A percentile compares a stretch with the other conserved stretches of the same genome.
These are phyloP conservation scores for Drepana arcuata DNA, from an alignment of 1,140 invertebrate genomes.

Conservation along the genomic window DNA sequence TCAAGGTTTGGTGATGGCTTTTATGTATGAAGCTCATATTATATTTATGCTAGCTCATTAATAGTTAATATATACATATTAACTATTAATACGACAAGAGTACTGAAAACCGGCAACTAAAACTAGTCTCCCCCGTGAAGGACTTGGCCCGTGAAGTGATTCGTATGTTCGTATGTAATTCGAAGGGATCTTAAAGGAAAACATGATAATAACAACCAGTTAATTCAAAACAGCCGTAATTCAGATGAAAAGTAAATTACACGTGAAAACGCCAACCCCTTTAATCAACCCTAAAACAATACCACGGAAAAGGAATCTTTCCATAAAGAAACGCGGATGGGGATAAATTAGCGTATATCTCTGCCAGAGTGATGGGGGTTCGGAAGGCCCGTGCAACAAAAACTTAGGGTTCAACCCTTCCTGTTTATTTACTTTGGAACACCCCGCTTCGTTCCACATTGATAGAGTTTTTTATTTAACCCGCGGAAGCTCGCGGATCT, in stretches of 20 bases:
- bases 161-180: background rate
- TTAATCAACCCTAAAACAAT: conserved; percentile 38
- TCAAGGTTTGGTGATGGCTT: no score
- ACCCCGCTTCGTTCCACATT: conserved; percentile 24
- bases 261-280: conserved; percentile 2
- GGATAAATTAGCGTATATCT: conserved; percentile 57
- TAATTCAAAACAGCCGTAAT: background rate
- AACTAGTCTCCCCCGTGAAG: background rate
- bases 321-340: conserved; percentile 51
- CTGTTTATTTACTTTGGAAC: conserved; percentile 36
- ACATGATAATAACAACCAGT: background rate
- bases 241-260: background rate
- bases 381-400: conserved; percentile 22
- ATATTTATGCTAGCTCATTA: no score
- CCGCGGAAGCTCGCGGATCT: background rate
- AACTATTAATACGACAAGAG: no score
- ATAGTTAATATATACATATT: no score
- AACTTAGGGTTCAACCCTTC: conserved; percentile 53
- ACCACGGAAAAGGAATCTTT: conserved; percentile 27
- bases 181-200: background rate
- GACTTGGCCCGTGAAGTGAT: background rate
- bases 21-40: no score
- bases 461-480: conserved; percentile 36
- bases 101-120: background rate
- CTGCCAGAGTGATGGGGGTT: conserved; percentile 44